Conservation (phyloP, 2,113 vertebrate genomes). For the Catagonus wagneri region DNA sequence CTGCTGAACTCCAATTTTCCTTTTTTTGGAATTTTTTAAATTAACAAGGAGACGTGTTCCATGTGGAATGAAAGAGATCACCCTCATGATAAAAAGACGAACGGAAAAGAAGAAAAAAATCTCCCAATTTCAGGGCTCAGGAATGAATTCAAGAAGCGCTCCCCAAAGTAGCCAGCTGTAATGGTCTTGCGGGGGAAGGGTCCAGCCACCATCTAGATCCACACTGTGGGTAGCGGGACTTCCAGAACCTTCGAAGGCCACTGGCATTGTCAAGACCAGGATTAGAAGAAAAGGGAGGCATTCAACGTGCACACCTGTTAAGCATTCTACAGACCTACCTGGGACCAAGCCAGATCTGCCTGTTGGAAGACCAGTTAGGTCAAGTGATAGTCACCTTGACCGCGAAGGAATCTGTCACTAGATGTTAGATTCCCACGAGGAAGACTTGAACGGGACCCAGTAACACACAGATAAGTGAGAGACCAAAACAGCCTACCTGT, state of each 20-base stretch:
- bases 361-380: neutral
- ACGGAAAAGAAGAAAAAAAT: neutral
- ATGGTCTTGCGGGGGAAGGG: neutral
- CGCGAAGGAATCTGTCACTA: neutral
- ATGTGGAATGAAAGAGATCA: neutral
- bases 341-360: neutral
- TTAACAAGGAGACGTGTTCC: neutral
- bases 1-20: neutral
- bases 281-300: neutral
- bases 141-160: neutral
- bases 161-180: too few relatives aligned
- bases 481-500: neutral
- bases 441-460: neutral
- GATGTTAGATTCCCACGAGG: neutral
- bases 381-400: neutral
- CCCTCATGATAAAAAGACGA: neutral
- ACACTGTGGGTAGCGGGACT: rapidly evolving
- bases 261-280: neutral
- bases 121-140: neutral
- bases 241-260: neutral
- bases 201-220: too few relatives aligned
- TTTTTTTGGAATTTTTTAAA: conserved; percentile 16
- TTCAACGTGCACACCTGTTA: neutral
- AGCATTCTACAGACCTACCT: neutral
- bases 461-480: rapidly evolving